Base-by-base conservation (phyloP, 2,797 vertebrate genomes). In the Masticophis lateralis region DNA sequence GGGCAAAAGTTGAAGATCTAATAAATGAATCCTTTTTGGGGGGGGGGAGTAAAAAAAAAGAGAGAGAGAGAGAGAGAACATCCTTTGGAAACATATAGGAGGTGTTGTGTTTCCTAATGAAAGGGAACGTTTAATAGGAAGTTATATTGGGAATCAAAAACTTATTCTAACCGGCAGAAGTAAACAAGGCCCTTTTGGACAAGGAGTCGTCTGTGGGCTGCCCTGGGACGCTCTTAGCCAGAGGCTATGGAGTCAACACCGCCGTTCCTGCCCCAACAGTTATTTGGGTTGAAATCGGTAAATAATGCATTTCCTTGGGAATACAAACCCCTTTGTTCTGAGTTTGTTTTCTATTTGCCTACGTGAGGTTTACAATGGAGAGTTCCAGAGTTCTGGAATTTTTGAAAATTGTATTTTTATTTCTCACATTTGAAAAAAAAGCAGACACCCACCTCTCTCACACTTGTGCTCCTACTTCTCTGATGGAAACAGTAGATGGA, bases 111-210 rank as follows among this genome's bases (percentile, higher is more conserved):
- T 96, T 96, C 95, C 96, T 94, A 95, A 95, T 96, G 96, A 96
- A 96, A 95, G 88, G 61, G 93, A 89, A 93, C 93, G 88, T 95
- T 94, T 96, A 96, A 97, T 96, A 97, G 96, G 96, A 96, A 95
- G 95, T 96, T 97, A 96, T 96, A 96, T 96, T 96, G 96, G 96
- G 97, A 96, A 96, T 79, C 1, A 95, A 97, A 97, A 96, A 92
- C 95, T 96, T 97, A 96, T 94, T 96, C 95, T 95, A 96, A 94
- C 94, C 90, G 93, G 94, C 96, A 95, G 95, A 94, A 94, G 90
- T 90, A 95, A 90, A 93, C 95, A 96, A 95, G 92, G 90, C 88
- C 95, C 94, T 96, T 97, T 96, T 92, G 96, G 96, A 96, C 94
- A 96, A 95, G 95, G 93, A 95, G 91, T 95, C 96, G 95, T 96